Percentiles rank a stretch among this genome's conserved stretches.
phyloP scores from a whole-genome alignment of 2,113 vertebrate species.

The Garra rufa region DNA sequence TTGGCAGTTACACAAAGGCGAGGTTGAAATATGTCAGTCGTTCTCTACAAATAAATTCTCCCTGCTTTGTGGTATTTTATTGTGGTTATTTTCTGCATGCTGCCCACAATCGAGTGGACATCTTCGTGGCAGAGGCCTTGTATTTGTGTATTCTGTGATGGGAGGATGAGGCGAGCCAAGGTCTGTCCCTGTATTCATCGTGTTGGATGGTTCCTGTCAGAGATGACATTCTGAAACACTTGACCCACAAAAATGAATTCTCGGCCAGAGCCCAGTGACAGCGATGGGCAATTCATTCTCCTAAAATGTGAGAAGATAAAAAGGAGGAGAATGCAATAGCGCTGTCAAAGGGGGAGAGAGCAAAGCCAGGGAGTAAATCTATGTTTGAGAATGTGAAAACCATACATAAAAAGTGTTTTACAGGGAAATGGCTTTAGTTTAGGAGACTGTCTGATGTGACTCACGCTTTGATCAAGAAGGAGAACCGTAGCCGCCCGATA shows the following conservation, averaged over 20 bases:
- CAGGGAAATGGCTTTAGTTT: slow-evolving; percentile 56
- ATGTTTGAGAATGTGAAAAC: slow-evolving; percentile 72
- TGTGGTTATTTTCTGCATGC: slow-evolving; percentile 43
- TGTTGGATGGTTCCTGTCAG: slow-evolving; percentile 73
- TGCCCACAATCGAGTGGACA: slow-evolving; percentile 35
- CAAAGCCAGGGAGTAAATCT: slow-evolving; percentile 66
- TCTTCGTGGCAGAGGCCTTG: slow-evolving; percentile 54
- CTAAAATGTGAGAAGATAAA: slow-evolving; percentile 76
- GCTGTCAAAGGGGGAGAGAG: slow-evolving; percentile 68
- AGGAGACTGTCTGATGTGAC: slow-evolving; percentile 45
- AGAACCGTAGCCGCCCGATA: not conserved
- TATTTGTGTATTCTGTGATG: slow-evolving; percentile 70
- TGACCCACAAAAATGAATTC: slow-evolving; percentile 67
- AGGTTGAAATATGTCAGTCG: slow-evolving; percentile 35
- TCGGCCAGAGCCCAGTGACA: slow-evolving; percentile 62
- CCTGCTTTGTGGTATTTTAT: slow-evolving; percentile 54
- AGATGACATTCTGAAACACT: slow-evolving; percentile 66
- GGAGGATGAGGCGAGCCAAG: slow-evolving; percentile 62
- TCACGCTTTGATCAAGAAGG: slow-evolving; percentile 51
- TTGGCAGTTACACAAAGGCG: slow-evolving; percentile 10
- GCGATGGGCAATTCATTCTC: slow-evolving; percentile 71
- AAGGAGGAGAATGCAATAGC: slow-evolving; percentile 70
- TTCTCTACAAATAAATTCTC: slow-evolving; percentile 55
- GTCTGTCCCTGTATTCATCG: slow-evolving; percentile 74
- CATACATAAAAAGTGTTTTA: slow-evolving; percentile 69